Evolutionary conservation across 2,113 vertebrate genomes (phyloP).

Genomic region (Daphoenositta chrysoptera): DNA sequence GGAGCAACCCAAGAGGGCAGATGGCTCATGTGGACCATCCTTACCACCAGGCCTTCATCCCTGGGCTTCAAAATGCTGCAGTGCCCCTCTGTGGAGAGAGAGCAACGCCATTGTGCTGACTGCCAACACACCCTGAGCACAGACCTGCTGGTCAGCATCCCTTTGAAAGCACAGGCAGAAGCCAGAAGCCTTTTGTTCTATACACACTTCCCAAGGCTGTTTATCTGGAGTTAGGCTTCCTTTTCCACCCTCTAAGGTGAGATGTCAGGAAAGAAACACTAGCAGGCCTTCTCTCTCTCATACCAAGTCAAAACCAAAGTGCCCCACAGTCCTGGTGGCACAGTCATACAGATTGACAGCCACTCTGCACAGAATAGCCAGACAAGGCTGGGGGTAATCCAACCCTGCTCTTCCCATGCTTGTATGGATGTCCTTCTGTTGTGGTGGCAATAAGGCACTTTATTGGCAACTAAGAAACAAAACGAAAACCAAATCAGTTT

Average conservation of each 20-base stretch:
- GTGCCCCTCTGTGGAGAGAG: conserved; percentile 1
- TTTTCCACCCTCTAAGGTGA: neutral
- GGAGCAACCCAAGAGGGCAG: neutral
- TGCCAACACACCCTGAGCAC: neutral
- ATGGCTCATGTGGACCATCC: neutral
- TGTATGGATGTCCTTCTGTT: neutral
- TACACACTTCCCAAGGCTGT: neutral
- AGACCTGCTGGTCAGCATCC: neutral
- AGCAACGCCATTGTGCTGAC: accelerated
- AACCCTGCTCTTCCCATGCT: neutral
- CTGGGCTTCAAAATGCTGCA: neutral
- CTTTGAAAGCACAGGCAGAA: neutral
- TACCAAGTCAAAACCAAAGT: neutral
- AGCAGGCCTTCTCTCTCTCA: neutral
- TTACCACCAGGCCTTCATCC: neutral
- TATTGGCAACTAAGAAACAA: neutral
- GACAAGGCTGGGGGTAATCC: neutral
- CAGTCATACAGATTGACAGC: neutral
- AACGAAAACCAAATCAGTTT: neutral
- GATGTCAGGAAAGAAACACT: neutral
- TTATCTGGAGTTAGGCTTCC: neutral
- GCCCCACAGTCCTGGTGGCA: neutral
- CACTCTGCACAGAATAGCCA: neutral
- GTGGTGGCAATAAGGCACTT: neutral
- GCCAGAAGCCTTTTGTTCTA: neutral